phyloP scores from a whole-genome alignment of 2,888 invertebrate species.

The Patella depressa region DNA sequence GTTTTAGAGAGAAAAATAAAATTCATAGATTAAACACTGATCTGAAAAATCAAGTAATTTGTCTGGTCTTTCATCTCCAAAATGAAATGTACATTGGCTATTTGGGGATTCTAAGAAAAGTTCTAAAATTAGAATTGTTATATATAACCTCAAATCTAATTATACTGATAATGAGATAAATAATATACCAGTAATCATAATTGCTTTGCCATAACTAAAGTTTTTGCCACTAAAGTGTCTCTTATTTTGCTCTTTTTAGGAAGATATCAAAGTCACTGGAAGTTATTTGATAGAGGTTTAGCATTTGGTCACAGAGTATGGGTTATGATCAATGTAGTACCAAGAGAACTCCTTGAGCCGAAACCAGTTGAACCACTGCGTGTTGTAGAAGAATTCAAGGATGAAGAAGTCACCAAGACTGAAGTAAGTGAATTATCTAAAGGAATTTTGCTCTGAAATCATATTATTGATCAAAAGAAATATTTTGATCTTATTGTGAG shows the following conservation, averaged over 20 bases:
- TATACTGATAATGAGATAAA: neutral
- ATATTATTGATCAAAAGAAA: no score
- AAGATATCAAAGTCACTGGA: conserved; percentile 69
- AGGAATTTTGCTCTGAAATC: no score
- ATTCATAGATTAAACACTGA: no score
- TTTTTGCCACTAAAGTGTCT: neutral
- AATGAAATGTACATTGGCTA: no score
- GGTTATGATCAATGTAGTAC: conserved; percentile 65
- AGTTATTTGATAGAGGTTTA: conserved; percentile 59
- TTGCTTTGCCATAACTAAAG: neutral
- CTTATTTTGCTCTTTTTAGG: conserved; percentile 35
- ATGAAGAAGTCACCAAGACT: neutral
- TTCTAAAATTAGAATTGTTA: neutral
- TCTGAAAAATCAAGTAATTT: no score
- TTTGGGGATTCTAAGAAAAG: neutral
- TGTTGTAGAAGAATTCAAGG: neutral
- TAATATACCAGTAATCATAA: neutral
- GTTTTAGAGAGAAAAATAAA: no score
- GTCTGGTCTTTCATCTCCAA: no score
- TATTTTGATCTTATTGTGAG: no score
- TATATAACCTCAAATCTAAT: neutral
- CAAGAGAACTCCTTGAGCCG: conserved; percentile 48
- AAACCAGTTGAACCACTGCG: conserved; percentile 21
- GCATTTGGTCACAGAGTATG: conserved; percentile 69
- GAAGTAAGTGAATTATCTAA: no score